phyloP scores from a whole-genome alignment of 2,888 invertebrate species.

The Acanthosepion esculentum region DNA sequence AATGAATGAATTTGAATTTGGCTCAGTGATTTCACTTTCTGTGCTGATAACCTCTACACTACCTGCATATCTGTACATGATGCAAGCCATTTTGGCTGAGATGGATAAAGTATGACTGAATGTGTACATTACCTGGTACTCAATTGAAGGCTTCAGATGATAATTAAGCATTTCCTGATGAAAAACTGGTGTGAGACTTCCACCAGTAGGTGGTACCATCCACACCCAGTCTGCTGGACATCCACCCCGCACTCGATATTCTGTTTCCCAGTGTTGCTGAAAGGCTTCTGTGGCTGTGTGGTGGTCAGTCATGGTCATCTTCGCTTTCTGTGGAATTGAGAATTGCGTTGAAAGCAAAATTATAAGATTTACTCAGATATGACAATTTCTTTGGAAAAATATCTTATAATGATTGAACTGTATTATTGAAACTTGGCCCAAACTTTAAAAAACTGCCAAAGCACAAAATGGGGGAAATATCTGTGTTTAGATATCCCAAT shows the following conservation, averaged over 20 bases:
- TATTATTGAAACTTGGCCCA: too few relatives aligned
- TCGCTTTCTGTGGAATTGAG: not conserved
- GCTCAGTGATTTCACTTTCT: too few relatives aligned
- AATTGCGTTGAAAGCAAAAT: constrained; percentile 49
- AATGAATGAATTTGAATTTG: too few relatives aligned
- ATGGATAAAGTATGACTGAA: not conserved
- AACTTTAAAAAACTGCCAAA: too few relatives aligned
- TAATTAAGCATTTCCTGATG: constrained; percentile 73
- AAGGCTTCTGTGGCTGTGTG: constrained; percentile 94
- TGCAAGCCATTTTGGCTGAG: too few relatives aligned
- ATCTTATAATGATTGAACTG: too few relatives aligned
- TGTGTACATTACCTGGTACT: constrained; percentile 11
- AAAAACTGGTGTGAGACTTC: constrained; percentile 77
- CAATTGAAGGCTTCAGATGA: constrained; percentile 50
- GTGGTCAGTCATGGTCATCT: constrained; percentile 90
- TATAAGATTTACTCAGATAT: too few relatives aligned
- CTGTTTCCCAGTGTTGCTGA: constrained; percentile 92
- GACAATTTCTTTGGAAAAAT: too few relatives aligned
- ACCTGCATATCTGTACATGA: too few relatives aligned
- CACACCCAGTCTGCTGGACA: constrained; percentile 87
- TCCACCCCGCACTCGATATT: constrained; percentile 82
- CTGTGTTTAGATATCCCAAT: too few relatives aligned
- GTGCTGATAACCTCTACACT: too few relatives aligned
- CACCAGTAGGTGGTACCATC: constrained; percentile 74
- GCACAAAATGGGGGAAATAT: too few relatives aligned